These are phyloP conservation scores for Nymphalis c-album DNA, from an alignment of 2,888 invertebrate species.

Conservation along the genomic window DNA sequence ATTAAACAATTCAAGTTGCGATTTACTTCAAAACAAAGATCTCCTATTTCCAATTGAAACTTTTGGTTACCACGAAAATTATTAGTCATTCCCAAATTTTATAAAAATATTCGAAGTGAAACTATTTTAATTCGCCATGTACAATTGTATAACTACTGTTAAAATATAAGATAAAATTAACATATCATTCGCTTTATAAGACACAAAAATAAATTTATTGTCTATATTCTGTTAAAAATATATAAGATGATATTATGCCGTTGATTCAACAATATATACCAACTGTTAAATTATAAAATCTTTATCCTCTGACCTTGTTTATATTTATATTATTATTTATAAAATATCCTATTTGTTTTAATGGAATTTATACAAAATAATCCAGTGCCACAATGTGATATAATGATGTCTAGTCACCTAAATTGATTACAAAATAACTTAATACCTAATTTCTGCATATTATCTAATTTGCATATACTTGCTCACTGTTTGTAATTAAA, in stretches of 20 bases:
- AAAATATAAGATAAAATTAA: constrained; percentile 67
- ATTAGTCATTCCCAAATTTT: constrained; percentile 53
- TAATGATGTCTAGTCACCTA: no score
- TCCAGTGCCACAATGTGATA: no score
- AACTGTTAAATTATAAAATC: constrained; percentile 33
- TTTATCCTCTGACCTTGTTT: constrained; percentile 24
- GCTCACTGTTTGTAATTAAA: no score
- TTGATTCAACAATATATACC: constrained; percentile 29
- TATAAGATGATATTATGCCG: constrained; percentile 32
- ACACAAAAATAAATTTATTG: constrained; percentile 49
- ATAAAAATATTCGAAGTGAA: constrained; percentile 58
- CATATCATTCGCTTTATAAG: constrained; percentile 82
- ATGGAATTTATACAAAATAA: neutral
- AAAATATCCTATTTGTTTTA: constrained; percentile 4
- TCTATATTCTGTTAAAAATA: constrained; percentile 46
- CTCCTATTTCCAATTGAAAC: constrained; percentile 6
- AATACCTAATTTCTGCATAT: no score
- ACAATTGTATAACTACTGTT: constrained; percentile 44
- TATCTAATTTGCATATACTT: no score
- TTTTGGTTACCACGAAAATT: constrained; percentile 7
- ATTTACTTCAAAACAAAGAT: constrained; percentile 1
- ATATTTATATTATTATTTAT: constrained; percentile 13
- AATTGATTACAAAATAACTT: no score
- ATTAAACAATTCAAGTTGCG: neutral
- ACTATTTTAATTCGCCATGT: constrained; percentile 60